Percentiles rank a stretch among this genome's conserved stretches.
Conservation (phyloP, 2,113 vertebrate genomes). For the Scolopax mira region DNA sequence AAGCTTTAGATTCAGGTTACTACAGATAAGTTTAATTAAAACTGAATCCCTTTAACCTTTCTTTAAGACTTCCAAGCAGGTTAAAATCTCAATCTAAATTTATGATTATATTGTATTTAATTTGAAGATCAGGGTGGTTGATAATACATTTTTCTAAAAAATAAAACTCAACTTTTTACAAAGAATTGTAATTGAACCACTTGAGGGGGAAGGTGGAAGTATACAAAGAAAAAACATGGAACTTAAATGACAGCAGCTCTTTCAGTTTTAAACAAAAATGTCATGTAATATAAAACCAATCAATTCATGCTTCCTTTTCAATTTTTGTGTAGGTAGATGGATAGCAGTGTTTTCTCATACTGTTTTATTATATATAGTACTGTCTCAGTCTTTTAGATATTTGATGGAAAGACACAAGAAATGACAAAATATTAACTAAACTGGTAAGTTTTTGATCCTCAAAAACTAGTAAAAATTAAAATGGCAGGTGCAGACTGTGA, state of each 20-base stretch:
- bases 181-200: conserved; percentile 11
- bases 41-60: conserved; percentile 71
- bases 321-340: background rate
- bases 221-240: background rate
- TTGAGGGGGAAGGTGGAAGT: background rate
- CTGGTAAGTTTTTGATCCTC: background rate
- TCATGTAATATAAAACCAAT: background rate
- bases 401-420: background rate
- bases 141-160: conserved; percentile 34
- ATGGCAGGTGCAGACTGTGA: background rate
- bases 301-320: background rate
- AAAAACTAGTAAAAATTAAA: background rate
- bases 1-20: conserved; percentile 63
- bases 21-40: conserved; percentile 74
- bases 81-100: conserved; percentile 67
- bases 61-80: conserved; percentile 58
- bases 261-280: background rate
- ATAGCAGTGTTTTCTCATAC: background rate
- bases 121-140: conserved; percentile 26
- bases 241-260: background rate
- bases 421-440: background rate
- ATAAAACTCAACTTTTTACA: background rate
- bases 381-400: background rate
- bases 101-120: conserved; percentile 63
- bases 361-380: background rate